Conservation (phyloP, 2,888 invertebrate species). For the Trachelus iudaicus region DNA sequence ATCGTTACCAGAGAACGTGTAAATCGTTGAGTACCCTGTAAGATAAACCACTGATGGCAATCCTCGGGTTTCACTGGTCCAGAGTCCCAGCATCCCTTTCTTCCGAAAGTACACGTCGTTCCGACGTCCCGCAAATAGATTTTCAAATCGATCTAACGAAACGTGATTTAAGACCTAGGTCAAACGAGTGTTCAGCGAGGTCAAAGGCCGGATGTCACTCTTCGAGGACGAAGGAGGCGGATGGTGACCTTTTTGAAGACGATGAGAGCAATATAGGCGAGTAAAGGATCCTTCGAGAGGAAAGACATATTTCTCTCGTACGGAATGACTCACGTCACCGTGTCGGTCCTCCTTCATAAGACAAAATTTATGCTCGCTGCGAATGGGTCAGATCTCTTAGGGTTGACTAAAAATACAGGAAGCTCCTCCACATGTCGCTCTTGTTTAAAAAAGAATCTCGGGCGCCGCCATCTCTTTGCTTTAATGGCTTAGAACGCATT, state of each 20-base stretch:
- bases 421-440: not conserved
- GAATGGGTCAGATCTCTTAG: slow-evolving; percentile 30
- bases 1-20: not conserved
- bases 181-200: not conserved
- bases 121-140: not conserved
- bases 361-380: slow-evolving; percentile 31
- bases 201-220: not conserved
- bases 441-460: not conserved
- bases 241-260: not conserved
- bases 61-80: not conserved
- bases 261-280: not conserved
- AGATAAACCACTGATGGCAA: not conserved
- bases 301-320: not conserved
- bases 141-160: not conserved
- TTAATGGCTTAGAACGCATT: not conserved
- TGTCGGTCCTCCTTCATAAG: slow-evolving; percentile 19
- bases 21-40: not conserved
- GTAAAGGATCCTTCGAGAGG: not conserved
- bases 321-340: not conserved
- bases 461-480: not conserved
- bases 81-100: not conserved
- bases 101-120: not conserved
- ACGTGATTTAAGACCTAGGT: not conserved
- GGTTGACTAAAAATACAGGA: slow-evolving; percentile 31
- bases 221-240: not conserved